Base-by-base conservation (phyloP, 1,140 invertebrate species). In the Lucilia cuprina region DNA sequence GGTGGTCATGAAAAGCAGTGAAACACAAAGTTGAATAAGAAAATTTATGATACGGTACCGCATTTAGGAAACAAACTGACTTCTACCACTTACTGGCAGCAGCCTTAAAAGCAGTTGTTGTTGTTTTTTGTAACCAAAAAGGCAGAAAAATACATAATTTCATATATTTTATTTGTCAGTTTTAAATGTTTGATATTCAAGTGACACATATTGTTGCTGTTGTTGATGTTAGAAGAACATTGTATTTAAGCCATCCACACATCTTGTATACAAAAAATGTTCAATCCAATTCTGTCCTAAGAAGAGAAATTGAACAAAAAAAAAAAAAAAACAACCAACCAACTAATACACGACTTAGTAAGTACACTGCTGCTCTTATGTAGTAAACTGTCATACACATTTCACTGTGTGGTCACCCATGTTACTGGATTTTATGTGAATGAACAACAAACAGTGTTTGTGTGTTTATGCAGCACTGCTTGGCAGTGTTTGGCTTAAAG, bases 391-490 rank as follows among this genome's bases (percentile, higher is more conserved):
- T 21, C n/a, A 70, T 17, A 80, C 41, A 80, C 77, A 80, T 49
- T 80, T 80, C 77, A 70, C 55, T 35, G 77, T 80, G 77, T 80
- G 77, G 77, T 80, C 77, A 80, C 77, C 77, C 77, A 80, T 80
- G 77, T 80, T 25, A 50, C 41, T 13, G 21, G 8, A 49, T 9
- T 80, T 80, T 80, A 80, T 80, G 77, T 17, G 5, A 8, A 35
- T n/a, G 17, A 41, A 19, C 34, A 41, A 78, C 41, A n/a, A 41
- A 0, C 41, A 41, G 41, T 41, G 41, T 41, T 7, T 41, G 35
- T n/a, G n/a, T n/a, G n/a, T n/a, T 5, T 41, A 41, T 41, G 35
- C 35, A 5, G 35, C 35, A 41, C 8, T 41, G 35, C 35, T 8
- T n/a, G n/a, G n/a, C 35, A 41, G 8, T 41, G 35, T 2, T 41